Conservation (phyloP, 92 coral and sea anemone species). For the Phymanthus crucifer region DNA sequence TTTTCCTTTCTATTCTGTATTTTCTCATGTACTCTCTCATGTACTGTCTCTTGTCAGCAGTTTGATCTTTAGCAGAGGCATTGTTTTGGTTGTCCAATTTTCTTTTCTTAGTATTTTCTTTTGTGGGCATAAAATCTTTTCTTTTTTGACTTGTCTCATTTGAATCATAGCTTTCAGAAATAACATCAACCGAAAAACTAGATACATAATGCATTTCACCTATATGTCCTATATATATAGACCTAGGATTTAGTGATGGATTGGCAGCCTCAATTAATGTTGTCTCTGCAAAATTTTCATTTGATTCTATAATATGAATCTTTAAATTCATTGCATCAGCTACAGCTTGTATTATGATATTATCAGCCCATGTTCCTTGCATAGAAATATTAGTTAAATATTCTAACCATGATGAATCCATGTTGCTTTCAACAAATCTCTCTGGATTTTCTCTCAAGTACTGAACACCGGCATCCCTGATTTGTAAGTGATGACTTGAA, state of each 20-base stretch:
- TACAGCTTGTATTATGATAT: slow-evolving; percentile 37
- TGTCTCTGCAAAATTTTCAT: slow-evolving; percentile 17
- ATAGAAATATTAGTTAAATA: slow-evolving; percentile 45
- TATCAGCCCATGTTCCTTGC: slow-evolving; percentile 57
- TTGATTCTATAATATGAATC: slow-evolving; percentile 51
- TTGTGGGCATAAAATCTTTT: not conserved
- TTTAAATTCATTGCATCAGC: slow-evolving; percentile 58
- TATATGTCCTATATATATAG: too few relatives aligned
- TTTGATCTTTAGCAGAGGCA: not conserved
- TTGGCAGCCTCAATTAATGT: slow-evolving; percentile 9
- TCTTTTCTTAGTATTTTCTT: not conserved
- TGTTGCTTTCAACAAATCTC: slow-evolving; percentile 40
- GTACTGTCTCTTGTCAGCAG: not conserved
- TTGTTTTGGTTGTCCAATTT: slow-evolving; percentile 1
- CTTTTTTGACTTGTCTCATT: too few relatives aligned
- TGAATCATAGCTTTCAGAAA: too few relatives aligned
- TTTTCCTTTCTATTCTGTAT: slow-evolving; percentile 3
- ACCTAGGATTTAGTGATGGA: too few relatives aligned
- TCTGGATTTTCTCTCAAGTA: slow-evolving; percentile 46
- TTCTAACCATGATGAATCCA: slow-evolving; percentile 25
- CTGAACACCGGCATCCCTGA: slow-evolving; percentile 35
- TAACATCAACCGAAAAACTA: not conserved
- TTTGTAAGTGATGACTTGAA: slow-evolving; percentile 27
- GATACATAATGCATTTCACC: too few relatives aligned
- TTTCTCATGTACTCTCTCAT: not conserved